phyloP scores from a whole-genome alignment of 2,113 vertebrate genomes.

The Tragelaphus imberbis region DNA sequence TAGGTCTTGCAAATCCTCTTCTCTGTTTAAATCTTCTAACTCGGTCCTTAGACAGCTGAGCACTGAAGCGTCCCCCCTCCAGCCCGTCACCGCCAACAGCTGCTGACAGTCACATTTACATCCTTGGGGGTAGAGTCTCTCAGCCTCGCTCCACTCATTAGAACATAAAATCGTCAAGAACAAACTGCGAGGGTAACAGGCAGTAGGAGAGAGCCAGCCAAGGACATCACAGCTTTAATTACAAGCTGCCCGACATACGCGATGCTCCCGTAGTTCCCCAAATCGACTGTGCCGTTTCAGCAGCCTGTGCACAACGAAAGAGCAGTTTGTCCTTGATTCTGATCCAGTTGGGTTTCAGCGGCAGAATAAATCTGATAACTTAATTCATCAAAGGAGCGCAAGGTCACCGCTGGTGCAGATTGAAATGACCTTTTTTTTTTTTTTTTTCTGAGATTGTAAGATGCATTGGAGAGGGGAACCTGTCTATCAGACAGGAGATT shows the following conservation, averaged over 20 bases:
- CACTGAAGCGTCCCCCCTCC: too few species aligned
- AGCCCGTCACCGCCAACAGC: too few species aligned
- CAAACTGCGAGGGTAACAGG: background rate
- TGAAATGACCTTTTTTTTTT: background rate
- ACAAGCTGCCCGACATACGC: background rate
- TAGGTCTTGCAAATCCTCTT: background rate
- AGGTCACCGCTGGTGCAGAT: background rate
- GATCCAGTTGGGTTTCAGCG: background rate
- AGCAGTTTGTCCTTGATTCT: fast-evolving
- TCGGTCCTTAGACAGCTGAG: background rate
- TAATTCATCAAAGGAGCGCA: background rate
- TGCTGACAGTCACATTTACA: fast-evolving
- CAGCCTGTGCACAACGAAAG: background rate
- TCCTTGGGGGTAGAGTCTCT: background rate
- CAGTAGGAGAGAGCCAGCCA: too few species aligned
- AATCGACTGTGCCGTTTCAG: fast-evolving
- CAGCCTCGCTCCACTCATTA: too few species aligned
- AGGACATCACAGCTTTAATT: too few species aligned
- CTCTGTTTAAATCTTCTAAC: background rate
- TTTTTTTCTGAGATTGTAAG: background rate
- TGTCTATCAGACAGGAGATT: background rate
- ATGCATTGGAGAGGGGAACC: fast-evolving
- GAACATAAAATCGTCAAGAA: background rate
- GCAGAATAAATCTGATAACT: background rate
- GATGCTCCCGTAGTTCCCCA: background rate